These are phyloP conservation scores for Cephus runcator DNA, from an alignment of 2,888 invertebrate genomes.

Conservation along the genomic window DNA sequence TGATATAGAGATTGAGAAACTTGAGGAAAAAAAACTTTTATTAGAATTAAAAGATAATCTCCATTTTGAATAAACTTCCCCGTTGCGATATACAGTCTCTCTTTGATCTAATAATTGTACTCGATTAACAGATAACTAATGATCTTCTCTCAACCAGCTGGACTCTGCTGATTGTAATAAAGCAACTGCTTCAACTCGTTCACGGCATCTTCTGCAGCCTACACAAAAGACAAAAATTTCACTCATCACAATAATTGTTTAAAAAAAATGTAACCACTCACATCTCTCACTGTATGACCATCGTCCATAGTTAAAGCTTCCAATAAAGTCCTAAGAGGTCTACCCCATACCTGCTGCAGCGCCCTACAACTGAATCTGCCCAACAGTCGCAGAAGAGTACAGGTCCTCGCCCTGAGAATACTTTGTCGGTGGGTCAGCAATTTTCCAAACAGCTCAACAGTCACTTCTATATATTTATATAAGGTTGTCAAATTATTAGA, in stretches of 20 bases:
- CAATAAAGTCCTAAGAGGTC: constrained; percentile 70
- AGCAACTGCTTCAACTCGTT: constrained; percentile 70
- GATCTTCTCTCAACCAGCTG: constrained; percentile 16
- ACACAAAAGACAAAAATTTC: constrained; percentile 23
- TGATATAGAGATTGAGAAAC: neutral
- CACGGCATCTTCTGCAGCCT: constrained; percentile 70
- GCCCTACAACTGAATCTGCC: constrained; percentile 76
- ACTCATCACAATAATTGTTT: constrained; percentile 4
- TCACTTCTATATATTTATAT: constrained; percentile 19
- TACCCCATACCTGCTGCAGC: constrained; percentile 73
- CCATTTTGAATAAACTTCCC: neutral
- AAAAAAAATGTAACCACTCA: constrained; percentile 51
- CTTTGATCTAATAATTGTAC: neutral
- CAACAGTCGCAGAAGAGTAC: constrained; percentile 77
- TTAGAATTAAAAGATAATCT: neutral
- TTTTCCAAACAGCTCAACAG: constrained; percentile 43
- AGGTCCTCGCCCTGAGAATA: constrained; percentile 71
- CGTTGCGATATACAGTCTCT: no score
- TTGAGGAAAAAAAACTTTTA: neutral
- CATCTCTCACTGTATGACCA: constrained; percentile 70
- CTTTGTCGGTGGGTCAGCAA: constrained; percentile 58
- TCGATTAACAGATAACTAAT: neutral
- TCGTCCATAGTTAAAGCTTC: constrained; percentile 74
- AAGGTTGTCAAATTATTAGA: neutral
- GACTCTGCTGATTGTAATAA: constrained; percentile 53